Evolutionary conservation across 1,140 invertebrate species (phyloP).

Genomic region (Trachymyrmex septentrionalis): DNA sequence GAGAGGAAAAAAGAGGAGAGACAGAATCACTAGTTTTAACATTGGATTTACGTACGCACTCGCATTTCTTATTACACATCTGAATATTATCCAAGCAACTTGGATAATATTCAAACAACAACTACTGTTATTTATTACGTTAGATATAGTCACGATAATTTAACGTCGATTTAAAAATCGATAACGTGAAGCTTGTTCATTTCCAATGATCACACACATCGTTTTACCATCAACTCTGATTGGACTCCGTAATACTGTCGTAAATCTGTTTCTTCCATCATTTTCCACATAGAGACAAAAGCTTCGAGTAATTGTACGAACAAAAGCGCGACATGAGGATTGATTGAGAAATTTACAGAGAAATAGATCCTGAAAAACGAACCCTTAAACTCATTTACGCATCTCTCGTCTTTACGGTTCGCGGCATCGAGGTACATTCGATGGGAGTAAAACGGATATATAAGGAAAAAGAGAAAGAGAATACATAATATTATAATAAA

Average conservation of each 20-base stretch:
- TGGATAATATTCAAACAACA: background rate
- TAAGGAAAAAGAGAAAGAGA: no score
- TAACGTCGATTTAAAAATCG: background rate
- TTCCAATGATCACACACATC: background rate
- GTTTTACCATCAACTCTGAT: background rate
- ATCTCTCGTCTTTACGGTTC: slow-evolving; percentile 33
- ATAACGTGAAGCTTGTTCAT: background rate
- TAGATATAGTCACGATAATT: background rate
- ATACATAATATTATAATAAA: no score
- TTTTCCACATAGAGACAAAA: background rate
- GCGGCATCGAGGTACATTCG: slow-evolving; percentile 27
- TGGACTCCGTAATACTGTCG: background rate
- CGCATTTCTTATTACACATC: slow-evolving; percentile 15
- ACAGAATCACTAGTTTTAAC: slow-evolving; percentile 43
- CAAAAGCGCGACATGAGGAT: slow-evolving; percentile 20
- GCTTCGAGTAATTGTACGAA: background rate
- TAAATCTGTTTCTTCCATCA: slow-evolving; percentile 3
- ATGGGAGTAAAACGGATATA: background rate
- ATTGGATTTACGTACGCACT: slow-evolving; percentile 66
- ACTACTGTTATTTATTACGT: background rate
- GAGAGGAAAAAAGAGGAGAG: background rate
- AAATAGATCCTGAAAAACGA: slow-evolving; percentile 74
- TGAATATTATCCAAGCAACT: slow-evolving; percentile 9
- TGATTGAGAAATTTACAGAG: slow-evolving; percentile 80
- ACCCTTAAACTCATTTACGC: slow-evolving; percentile 67